Percentiles rank a stretch among this genome's conserved stretches.
phyloP scores from a whole-genome alignment of 2,888 invertebrate species.

The Nomada fucata region DNA sequence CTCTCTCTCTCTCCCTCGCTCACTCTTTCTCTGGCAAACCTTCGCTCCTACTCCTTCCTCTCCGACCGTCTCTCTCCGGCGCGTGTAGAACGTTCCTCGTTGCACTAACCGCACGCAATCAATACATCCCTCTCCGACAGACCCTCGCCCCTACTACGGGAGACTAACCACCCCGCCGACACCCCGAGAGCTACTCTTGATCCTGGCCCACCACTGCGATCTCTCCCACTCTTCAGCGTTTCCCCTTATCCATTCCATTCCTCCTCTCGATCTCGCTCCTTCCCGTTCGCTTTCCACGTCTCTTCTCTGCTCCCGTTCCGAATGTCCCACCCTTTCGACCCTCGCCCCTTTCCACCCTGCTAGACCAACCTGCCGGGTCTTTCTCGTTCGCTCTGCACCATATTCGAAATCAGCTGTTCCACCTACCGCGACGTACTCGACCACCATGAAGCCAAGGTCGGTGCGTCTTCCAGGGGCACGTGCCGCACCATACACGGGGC shows the following conservation, averaged over 20 bases:
- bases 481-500: constrained; percentile 38
- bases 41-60: background rate
- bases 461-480: constrained; percentile 44
- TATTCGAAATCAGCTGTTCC: constrained; percentile 73
- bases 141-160: constrained; percentile 57
- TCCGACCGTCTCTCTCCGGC: constrained; percentile 29
- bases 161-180: constrained; percentile 44
- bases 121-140: constrained; percentile 77
- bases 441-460: constrained; percentile 73
- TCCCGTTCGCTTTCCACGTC: background rate
- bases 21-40: background rate
- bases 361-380: background rate
- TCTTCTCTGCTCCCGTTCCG: constrained; percentile 11
- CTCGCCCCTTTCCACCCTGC: background rate
- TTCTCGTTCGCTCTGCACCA: constrained; percentile 27
- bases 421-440: constrained; percentile 23
- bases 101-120: constrained; percentile 79
- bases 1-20: constrained; percentile 23
- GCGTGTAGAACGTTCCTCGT: constrained; percentile 60
- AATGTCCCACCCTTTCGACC: constrained; percentile 1
- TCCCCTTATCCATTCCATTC: constrained; percentile 21
- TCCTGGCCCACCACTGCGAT: constrained; percentile 66
- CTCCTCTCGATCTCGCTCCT: constrained; percentile 33
- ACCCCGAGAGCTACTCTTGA: constrained; percentile 65
- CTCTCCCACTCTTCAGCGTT: constrained; percentile 6